Conservation (phyloP, 2,888 invertebrate species). For the Pyrocoelia pectoralis region DNA sequence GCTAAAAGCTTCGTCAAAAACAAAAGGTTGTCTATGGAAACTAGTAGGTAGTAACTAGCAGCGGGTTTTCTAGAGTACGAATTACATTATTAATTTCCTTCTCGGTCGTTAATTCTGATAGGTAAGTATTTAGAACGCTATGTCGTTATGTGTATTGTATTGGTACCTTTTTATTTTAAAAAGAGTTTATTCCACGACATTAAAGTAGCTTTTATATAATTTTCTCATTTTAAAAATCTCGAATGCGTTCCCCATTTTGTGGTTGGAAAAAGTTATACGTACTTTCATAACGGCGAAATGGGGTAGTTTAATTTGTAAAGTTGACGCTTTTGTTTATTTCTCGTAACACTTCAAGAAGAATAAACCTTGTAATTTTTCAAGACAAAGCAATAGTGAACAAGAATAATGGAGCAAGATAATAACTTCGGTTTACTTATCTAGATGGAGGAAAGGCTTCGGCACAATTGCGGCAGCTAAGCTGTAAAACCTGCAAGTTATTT, state of each 20-base stretch:
- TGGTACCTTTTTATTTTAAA: too few species aligned
- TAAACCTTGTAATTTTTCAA: constrained; percentile 35
- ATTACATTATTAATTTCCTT: too few species aligned
- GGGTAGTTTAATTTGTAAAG: constrained; percentile 15
- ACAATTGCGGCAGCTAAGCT: constrained; percentile 46
- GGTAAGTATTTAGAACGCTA: too few species aligned
- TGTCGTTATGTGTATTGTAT: too few species aligned
- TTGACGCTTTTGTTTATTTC: constrained; percentile 22
- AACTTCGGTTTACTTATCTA: constrained; percentile 47
- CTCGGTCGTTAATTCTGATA: too few species aligned
- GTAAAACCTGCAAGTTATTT: constrained; percentile 48
- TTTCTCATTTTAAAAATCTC: too few species aligned
- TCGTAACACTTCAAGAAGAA: constrained; percentile 25
- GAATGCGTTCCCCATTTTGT: not conserved
- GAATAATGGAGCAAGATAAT: constrained; percentile 48
- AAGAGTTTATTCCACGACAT: too few species aligned
- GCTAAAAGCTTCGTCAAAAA: too few species aligned
- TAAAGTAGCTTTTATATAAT: too few species aligned
- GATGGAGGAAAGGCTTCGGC: constrained; percentile 41
- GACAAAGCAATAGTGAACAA: constrained; percentile 40
- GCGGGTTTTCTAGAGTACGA: too few species aligned
- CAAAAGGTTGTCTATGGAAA: too few species aligned
- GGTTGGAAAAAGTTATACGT: not conserved
- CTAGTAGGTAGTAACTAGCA: too few species aligned
- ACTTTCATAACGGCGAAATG: not conserved